A percentile compares a stretch with the other conserved stretches of the same genome.
phyloP scores from a whole-genome alignment of 2,797 vertebrate species.

The Poecilia picta region DNA sequence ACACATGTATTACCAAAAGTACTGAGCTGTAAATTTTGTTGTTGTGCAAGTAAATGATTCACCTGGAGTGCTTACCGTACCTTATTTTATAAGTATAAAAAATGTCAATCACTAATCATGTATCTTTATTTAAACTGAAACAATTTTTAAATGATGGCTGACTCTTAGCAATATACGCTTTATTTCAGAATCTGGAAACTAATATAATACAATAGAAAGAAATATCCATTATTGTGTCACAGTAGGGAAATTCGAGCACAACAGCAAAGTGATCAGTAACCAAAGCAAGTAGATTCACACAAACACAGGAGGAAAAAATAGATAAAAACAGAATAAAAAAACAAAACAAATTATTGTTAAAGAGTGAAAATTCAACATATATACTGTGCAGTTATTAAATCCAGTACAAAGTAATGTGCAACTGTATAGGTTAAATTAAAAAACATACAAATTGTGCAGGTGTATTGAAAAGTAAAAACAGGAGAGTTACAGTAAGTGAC shows the following conservation, averaged over 20 bases:
- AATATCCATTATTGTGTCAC: not conserved
- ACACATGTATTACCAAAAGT: too few relatives aligned
- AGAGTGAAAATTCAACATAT: not conserved
- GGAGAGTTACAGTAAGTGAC: not conserved
- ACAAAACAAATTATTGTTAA: not conserved
- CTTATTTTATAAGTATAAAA: not conserved
- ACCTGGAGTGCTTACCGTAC: not conserved
- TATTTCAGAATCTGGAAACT: too few relatives aligned
- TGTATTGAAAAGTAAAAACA: not conserved
- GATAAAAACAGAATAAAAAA: not conserved
- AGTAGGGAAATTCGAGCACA: not conserved
- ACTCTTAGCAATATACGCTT: not conserved
- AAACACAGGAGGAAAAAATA: not conserved
- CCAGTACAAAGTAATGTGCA: not conserved
- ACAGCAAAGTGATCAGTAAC: not conserved
- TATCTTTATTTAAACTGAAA: not conserved
- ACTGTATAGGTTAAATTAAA: not conserved
- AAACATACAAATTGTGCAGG: not conserved
- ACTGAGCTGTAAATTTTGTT: not conserved
- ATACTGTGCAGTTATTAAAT: not conserved
- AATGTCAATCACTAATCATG: not conserved
- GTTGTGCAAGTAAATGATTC: not conserved
- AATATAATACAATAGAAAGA: not conserved
- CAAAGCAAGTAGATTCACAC: not conserved
- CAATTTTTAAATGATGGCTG: not conserved